Base-by-base conservation (phyloP, 2,797 vertebrate species). In the Pangasius sanitwongsei region DNA sequence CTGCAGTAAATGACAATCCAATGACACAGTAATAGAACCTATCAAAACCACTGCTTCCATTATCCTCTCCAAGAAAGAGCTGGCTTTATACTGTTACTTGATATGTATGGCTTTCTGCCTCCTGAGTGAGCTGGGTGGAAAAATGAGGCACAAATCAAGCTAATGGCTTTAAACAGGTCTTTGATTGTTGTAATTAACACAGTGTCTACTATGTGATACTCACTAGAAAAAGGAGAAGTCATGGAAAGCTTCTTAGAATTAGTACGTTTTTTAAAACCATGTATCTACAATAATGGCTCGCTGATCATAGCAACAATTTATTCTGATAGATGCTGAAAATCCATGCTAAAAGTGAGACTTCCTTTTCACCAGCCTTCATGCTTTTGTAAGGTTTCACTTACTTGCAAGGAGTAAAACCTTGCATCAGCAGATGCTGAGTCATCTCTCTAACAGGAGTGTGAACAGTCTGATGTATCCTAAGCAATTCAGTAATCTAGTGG, bases 11-110 rank as follows among this genome's bases (percentile, higher is more conserved):
- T 75, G 70, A 37, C 37, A 28, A 34, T 85, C 31, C n/a, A 63
- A 37, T 37, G 25, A 28, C 15, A 75, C 44, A 53, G 55, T 59
- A 34, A 86, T 55, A 81, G 89, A 69, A 61, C 31, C 28, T 6
- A 48, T 75, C 11, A 50, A 77, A 77, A 53, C 3, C 34, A 41
- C 0, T 16, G 13, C 57, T 63, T 44, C 6, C 12, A n/a, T 83
- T n/a, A 86, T 78, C 70, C 89, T 92, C 93, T 90, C 88, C 25
- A 41, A 88, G 93, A 91, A 93, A 87, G 92, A 94, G 92, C 96
- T 96, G 95, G 93, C 90, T 95, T 95, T 92, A 93, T 92, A 94
- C 94, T 93, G 93, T 94, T 94, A 92, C 92, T 92, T 89, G 93
- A 85, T 95, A 96, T 95, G 94, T 94, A 94, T 95, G 96, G 93